Base-by-base conservation (phyloP, 2,888 invertebrate genomes). In the Euplexia lucipara region DNA sequence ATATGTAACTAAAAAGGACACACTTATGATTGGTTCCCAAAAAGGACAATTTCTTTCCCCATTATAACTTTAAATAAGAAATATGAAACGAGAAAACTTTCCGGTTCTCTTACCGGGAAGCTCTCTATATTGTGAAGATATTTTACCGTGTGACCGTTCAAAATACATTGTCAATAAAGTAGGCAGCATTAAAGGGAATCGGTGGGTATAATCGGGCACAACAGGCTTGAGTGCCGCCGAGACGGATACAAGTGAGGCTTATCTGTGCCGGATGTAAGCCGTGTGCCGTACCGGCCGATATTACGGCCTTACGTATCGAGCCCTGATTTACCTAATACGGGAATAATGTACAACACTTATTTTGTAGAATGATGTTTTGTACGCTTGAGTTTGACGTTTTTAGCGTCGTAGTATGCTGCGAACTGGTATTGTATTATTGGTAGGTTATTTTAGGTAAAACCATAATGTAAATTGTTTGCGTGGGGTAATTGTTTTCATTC, bases 211-310 rank as follows among this genome's bases (percentile, higher is more conserved):
- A 80, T 76, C 68, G 75, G 62, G 65, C 54, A 75, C 76, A 78
- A 73, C 70, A 72, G 65, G 72, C 67, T 54, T 53, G 72, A 72
- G 74, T 67, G 74, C 66, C 73, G 82, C 57, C 77, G 78, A 81
- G 84, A 81, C 83, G 86, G 86, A 86, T 86, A 86, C 83, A 83
- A 86, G 86, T 79, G 64, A 54, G 81, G 87, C 84, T 89, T 88
- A 89, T 89, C 89, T 82, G 70, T 63, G 65, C 82, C 84, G 87
- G 89, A 89, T 83, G 85, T 83, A 75, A 84, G 85, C 82, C 81
- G 70, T 75, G 79, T 70, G 65, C 70, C 49, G 62, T 45, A 77
- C 77, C 61, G 64, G 54, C 73, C 58, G 82, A 78, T 78, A 74
- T 77, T 78, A 78, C 59, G 65, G 79, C 62, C 58, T 72, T 65